Conservation (phyloP, 2,797 vertebrate species). For the Pseudocheirus occidentalis region DNA sequence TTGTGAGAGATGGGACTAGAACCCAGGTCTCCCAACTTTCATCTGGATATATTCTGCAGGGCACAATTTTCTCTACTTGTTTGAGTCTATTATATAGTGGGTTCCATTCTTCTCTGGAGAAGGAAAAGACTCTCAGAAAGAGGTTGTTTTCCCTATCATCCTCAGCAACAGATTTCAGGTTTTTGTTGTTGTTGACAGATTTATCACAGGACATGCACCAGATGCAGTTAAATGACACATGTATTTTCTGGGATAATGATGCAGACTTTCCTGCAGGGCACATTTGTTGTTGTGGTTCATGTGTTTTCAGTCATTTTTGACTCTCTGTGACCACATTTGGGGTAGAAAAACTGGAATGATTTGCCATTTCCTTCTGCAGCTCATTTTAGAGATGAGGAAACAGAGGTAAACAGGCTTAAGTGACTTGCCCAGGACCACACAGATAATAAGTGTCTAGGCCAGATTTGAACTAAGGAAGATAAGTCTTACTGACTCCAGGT, state of each 20-base stretch:
- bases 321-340: neutral
- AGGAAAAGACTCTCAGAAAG: neutral
- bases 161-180: neutral
- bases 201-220: neutral
- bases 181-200: neutral
- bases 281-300: neutral
- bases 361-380: neutral
- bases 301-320: neutral
- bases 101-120: neutral
- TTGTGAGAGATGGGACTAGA: neutral
- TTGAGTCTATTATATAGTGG: neutral
- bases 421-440: neutral
- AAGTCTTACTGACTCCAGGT: neutral
- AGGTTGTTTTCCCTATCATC: neutral
- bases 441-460: conserved; percentile 3
- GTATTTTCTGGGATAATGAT: neutral
- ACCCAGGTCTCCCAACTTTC: neutral
- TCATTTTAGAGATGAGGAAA: conserved; percentile 31
- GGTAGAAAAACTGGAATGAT: neutral
- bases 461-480: neutral
- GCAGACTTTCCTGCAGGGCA: neutral
- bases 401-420: neutral
- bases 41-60: neutral
- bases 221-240: neutral
- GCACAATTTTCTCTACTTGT: neutral